These are phyloP conservation scores for Gymnobelideus leadbeateri DNA, from an alignment of 2,113 vertebrate genomes.

Conservation along the genomic window DNA sequence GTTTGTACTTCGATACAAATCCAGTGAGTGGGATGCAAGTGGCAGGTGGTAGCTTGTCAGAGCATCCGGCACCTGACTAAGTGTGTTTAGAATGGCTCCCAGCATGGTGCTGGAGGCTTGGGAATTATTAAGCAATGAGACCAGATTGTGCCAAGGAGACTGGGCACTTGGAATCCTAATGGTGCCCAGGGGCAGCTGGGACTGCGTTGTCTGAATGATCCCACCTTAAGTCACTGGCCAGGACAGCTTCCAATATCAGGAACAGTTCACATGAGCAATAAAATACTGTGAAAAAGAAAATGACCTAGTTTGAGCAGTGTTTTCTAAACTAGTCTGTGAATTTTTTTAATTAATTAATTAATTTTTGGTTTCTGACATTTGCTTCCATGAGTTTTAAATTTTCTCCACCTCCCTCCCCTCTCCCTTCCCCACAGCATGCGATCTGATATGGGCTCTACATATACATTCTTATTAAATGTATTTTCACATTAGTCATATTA, in stretches of 20 bases:
- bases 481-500: too few species aligned
- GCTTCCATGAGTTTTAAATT: too few species aligned
- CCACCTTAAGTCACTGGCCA: not conserved
- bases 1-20: not conserved
- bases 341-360: not conserved
- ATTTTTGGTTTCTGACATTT: too few species aligned
- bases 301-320: not conserved
- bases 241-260: not conserved
- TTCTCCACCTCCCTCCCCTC: too few species aligned
- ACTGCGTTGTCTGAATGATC: not conserved
- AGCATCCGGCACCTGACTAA: not conserved
- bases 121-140: not conserved
- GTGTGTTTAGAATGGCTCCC: not conserved
- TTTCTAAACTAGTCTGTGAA: not conserved
- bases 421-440: too few species aligned
- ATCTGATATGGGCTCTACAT: too few species aligned
- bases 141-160: not conserved
- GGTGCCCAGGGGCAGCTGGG: not conserved
- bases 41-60: not conserved
- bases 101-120: not conserved
- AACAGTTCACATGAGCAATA: not conserved
- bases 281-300: not conserved
- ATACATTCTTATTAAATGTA: too few species aligned
- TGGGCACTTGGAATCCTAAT: not conserved
- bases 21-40: not conserved